Conservation (phyloP, 2,797 vertebrate species). For the Myioborus melanocephalus region DNA sequence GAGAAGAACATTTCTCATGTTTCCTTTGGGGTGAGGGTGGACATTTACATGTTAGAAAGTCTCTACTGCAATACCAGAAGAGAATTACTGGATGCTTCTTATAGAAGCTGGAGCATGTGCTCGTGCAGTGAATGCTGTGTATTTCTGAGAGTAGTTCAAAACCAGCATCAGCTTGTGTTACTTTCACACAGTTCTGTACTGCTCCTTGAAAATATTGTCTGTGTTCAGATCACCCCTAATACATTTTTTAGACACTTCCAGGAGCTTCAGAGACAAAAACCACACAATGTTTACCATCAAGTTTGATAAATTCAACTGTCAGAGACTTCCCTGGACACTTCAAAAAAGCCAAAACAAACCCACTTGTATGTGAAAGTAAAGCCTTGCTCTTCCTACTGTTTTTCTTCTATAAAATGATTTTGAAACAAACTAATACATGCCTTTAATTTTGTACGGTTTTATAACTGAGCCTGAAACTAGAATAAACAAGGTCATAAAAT, state of each 20-base stretch:
- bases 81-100: slow-evolving; percentile 9
- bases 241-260: not conserved
- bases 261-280: not conserved
- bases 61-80: not conserved
- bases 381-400: not conserved
- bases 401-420: not conserved
- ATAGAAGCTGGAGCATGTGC: not conserved
- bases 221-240: not conserved
- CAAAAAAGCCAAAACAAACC: not conserved
- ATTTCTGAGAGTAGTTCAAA: not conserved
- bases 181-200: not conserved
- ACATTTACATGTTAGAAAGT: not conserved
- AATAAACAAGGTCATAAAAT: not conserved
- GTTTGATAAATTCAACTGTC: not conserved
- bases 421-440: not conserved
- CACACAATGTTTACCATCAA: not conserved
- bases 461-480: not conserved
- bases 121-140: not conserved
- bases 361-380: not conserved
- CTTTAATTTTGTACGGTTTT: not conserved
- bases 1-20: not conserved
- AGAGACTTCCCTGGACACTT: not conserved
- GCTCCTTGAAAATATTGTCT: not conserved
- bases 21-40: not conserved
- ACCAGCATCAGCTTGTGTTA: not conserved